Conservation (phyloP, 2,888 invertebrate genomes). For the Acleris holmiana region DNA sequence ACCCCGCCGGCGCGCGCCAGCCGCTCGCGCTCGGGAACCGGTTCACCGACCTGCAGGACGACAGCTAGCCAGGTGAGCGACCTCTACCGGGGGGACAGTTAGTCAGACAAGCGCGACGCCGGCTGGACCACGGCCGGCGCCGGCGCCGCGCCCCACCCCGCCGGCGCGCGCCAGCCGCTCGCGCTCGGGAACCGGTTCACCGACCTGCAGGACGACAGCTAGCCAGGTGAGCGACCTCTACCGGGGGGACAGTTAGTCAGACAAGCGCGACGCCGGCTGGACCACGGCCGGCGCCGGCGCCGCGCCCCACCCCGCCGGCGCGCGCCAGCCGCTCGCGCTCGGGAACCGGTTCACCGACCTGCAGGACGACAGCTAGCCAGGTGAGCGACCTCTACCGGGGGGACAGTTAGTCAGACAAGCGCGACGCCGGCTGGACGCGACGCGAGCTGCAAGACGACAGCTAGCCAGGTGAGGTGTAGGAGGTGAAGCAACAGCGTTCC, state of each 20-base stretch:
- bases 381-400: constrained; percentile 44
- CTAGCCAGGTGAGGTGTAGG: background rate
- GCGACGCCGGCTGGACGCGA: background rate
- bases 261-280: background rate
- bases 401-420: too few species aligned
- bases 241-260: too few species aligned
- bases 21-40: constrained; percentile 74
- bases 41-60: constrained; percentile 70
- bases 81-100: too few species aligned
- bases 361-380: constrained; percentile 76
- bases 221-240: background rate
- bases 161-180: constrained; percentile 61
- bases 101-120: too few species aligned
- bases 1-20: too few species aligned
- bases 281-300: constrained; percentile 44
- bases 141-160: too few species aligned
- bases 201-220: constrained; percentile 70
- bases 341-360: constrained; percentile 73
- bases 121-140: too few species aligned
- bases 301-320: constrained; percentile 33
- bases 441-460: too few species aligned
- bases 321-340: constrained; percentile 63
- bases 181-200: constrained; percentile 75
- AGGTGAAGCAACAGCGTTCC: too few species aligned
- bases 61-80: constrained; percentile 51